A percentile compares a stretch with the other conserved stretches of the same genome.
These are phyloP conservation scores for Ariopsis seemanni DNA, from an alignment of 2,113 vertebrate species.

Conservation along the genomic window DNA sequence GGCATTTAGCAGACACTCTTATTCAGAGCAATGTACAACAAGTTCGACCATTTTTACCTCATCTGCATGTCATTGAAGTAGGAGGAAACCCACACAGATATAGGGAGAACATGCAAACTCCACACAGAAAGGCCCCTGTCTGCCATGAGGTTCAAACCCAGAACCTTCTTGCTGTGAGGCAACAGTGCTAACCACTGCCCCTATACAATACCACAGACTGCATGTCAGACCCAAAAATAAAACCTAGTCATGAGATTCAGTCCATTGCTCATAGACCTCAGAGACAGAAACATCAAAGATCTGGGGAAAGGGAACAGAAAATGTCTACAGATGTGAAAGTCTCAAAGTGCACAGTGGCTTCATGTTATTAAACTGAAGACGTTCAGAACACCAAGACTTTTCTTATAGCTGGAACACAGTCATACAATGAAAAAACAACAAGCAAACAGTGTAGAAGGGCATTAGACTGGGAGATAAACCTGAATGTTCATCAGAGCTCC, in stretches of 20 bases:
- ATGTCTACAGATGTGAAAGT: background rate
- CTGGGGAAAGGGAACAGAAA: background rate
- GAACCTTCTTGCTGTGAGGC: too few relatives aligned
- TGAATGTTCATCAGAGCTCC: background rate
- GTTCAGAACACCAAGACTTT: background rate
- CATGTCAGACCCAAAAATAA: background rate
- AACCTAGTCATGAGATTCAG: background rate
- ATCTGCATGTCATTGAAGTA: too few relatives aligned
- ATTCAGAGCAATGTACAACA: too few relatives aligned
- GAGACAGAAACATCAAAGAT: background rate
- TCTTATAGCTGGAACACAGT: background rate
- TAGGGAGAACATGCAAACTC: too few relatives aligned
- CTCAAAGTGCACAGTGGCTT: background rate
- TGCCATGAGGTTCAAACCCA: too few relatives aligned
- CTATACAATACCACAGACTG: background rate
- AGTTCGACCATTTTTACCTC: too few relatives aligned
- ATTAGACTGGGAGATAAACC: background rate
- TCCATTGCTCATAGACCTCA: background rate
- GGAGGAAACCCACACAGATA: too few relatives aligned
- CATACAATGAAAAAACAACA: background rate
- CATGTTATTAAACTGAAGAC: background rate
- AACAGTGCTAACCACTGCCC: too few relatives aligned
- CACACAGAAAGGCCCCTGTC: too few relatives aligned
- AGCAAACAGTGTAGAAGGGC: background rate
- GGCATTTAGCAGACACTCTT: too few relatives aligned